Percentiles rank a stretch among this genome's conserved stretches.
Evolutionary conservation across 1,140 invertebrate species (phyloP).

Genomic region (Magallana ariakensis): DNA sequence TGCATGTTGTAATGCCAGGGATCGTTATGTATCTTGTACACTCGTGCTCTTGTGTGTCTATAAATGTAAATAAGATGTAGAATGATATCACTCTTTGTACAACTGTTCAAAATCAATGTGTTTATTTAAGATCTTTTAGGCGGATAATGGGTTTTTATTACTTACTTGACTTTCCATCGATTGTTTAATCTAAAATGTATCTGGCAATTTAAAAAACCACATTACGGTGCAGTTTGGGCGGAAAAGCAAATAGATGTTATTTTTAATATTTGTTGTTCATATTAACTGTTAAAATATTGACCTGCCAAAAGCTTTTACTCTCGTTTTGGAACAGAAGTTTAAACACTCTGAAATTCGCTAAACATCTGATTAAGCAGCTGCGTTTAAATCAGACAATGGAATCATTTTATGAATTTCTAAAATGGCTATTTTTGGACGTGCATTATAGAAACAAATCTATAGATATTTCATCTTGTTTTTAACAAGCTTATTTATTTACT

Average conservation of each 20-base stretch:
- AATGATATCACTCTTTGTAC: neutral
- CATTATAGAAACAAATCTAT: no score
- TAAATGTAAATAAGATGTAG: neutral
- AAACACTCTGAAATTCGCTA: no score
- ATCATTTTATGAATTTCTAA: no score
- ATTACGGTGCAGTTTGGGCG: neutral
- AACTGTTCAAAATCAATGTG: neutral
- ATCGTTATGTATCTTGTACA: neutral
- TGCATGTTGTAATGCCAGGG: neutral
- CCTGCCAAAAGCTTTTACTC: neutral
- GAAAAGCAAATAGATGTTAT: neutral
- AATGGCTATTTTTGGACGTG: no score
- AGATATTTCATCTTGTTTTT: no score
- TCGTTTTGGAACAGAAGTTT: no score
- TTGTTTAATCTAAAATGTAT: constrained; percentile 13
- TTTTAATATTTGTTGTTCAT: neutral
- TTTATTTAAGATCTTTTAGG: neutral
- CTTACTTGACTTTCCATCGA: constrained; percentile 23
- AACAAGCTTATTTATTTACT: no score
- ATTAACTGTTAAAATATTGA: constrained; percentile 24
- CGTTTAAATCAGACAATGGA: no score
- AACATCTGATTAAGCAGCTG: no score
- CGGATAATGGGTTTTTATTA: neutral
- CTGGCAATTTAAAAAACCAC: neutral
- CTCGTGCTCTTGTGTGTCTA: neutral